Evolutionary conservation across 2,797 vertebrate species (phyloP).

Genomic region (Pantherophis vulpinus): DNA sequence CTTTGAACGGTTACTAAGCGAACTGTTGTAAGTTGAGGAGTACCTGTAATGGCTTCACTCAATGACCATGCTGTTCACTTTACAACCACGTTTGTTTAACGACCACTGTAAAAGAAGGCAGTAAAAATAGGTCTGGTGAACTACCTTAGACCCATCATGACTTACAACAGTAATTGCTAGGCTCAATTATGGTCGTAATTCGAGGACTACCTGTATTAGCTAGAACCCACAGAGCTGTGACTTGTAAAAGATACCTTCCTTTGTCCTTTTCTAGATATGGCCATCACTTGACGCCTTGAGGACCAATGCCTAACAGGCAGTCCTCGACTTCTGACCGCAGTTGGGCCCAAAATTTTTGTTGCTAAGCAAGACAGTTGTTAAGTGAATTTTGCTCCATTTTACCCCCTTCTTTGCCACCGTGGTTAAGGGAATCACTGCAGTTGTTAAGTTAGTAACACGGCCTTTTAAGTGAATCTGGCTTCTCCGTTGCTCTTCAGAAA

Average conservation of each 20-base stretch:
- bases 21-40: too few relatives aligned
- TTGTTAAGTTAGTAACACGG: neutral
- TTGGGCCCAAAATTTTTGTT: accelerated
- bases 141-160: neutral
- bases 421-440: neutral
- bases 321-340: accelerated
- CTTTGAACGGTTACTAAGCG: too few relatives aligned
- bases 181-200: neutral
- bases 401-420: neutral
- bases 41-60: neutral
- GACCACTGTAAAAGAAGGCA: neutral
- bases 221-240: neutral
- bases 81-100: neutral
- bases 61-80: neutral
- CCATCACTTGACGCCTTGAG: neutral
- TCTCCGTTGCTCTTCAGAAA: too few relatives aligned
- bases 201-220: neutral
- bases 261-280: neutral
- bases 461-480: too few relatives aligned
- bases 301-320: neutral
- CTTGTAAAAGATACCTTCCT: neutral
- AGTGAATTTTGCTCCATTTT: neutral
- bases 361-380: neutral
- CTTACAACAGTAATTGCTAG: neutral
- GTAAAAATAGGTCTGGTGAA: neutral